These are phyloP conservation scores for Seira musarum DNA, from an alignment of 2,888 invertebrate genomes.

Conservation along the genomic window DNA sequence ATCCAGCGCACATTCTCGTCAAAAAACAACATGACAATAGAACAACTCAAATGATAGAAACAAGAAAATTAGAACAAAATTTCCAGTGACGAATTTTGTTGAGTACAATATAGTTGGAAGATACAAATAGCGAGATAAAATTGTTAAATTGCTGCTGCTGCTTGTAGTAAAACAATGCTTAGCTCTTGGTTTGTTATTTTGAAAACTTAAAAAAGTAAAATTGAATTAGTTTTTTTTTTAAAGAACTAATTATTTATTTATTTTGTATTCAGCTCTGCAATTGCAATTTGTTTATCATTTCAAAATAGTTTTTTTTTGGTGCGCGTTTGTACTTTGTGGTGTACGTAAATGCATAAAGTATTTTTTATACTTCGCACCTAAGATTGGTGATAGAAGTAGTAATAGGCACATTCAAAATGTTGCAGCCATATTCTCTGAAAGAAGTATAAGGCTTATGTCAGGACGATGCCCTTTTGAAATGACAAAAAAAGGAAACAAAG, in stretches of 20 bases:
- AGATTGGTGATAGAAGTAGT: no score
- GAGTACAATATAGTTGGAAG: neutral
- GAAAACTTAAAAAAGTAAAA: neutral
- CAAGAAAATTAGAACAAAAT: neutral
- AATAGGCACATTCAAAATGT: no score
- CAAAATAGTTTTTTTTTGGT: neutral
- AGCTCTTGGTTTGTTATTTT: slow-evolving; percentile 14
- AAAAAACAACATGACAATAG: slow-evolving; percentile 4
- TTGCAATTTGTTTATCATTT: neutral
- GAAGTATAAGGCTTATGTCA: no score
- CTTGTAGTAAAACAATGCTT: slow-evolving; percentile 16
- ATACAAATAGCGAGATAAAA: slow-evolving; percentile 4
- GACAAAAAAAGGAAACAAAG: no score
- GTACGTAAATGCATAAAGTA: neutral
- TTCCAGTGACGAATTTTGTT: neutral
- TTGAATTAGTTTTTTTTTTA: neutral
- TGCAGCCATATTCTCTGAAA: no score
- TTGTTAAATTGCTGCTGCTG: slow-evolving; percentile 34
- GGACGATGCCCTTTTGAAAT: no score
- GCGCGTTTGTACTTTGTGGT: neutral
- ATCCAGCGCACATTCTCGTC: slow-evolving; percentile 23
- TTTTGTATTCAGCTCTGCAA: slow-evolving; percentile 1
- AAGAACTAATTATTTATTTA: neutral
- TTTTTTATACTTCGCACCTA: neutral
- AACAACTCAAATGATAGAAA: neutral